These are phyloP conservation scores for Paedocypris sp. DNA, from an alignment of 2,113 vertebrate genomes.

Conservation along the genomic window DNA sequence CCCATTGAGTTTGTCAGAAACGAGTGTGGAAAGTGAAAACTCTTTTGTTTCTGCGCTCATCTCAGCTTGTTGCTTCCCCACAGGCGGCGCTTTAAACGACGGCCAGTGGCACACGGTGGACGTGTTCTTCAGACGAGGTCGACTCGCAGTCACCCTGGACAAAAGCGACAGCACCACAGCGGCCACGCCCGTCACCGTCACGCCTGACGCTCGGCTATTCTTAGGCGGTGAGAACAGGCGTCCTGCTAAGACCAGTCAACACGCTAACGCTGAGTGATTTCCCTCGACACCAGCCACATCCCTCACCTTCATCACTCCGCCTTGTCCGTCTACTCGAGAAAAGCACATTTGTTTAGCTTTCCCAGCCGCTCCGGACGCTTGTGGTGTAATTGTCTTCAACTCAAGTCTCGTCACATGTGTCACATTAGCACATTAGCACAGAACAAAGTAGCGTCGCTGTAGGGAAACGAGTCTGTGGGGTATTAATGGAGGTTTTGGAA, in stretches of 20 bases:
- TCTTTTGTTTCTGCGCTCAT: neutral
- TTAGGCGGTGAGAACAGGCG: constrained; percentile 70
- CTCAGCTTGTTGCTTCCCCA: neutral
- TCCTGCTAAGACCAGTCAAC: neutral
- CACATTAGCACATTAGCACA: too few species aligned
- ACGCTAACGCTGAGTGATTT: neutral
- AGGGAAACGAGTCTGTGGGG: too few species aligned
- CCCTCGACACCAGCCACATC: neutral
- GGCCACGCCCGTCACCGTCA: constrained; percentile 52
- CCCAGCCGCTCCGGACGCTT: neutral
- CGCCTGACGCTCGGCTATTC: constrained; percentile 58
- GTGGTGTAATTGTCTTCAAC: constrained; percentile 29
- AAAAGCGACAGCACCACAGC: constrained; percentile 47
- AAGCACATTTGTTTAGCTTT: constrained; percentile 15
- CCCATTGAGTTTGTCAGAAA: too few species aligned
- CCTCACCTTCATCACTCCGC: constrained; percentile 3
- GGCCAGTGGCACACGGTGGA: constrained; percentile 85
- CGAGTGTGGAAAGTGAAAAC: too few species aligned
- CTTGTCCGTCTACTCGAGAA: neutral
- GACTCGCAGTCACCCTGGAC: constrained; percentile 66
- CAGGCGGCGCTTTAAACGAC: constrained; percentile 73
- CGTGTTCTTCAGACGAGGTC: constrained; percentile 62
- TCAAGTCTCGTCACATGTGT: too few species aligned
- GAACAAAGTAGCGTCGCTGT: too few species aligned
- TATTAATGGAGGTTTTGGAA: too few species aligned